Percentiles rank a stretch among this genome's conserved stretches.
Conservation (phyloP, 2,113 vertebrate species). For the Dicrurus megarhynchus region DNA sequence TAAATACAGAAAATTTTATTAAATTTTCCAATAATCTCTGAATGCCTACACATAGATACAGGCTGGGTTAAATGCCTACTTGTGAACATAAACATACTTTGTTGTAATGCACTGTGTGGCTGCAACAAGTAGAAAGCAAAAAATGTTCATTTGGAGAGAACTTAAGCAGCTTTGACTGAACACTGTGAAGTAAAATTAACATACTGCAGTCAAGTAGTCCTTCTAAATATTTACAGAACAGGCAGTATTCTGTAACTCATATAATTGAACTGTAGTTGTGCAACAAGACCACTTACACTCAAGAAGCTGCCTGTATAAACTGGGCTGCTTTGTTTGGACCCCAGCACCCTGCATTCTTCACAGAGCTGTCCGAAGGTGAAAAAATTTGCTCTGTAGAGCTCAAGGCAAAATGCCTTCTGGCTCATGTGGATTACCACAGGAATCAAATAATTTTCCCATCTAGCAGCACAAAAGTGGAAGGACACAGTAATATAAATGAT, state of each 20-base stretch:
- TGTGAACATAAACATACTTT: neutral
- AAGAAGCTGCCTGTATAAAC: neutral
- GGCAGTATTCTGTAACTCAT: neutral
- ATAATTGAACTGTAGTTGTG: neutral
- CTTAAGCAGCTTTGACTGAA: neutral
- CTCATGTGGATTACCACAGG: neutral
- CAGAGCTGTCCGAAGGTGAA: neutral
- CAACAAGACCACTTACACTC: neutral
- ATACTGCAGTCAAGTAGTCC: neutral
- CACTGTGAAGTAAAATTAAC: neutral
- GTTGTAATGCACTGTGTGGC: neutral
- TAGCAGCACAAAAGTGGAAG: neutral
- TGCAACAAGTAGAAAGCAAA: neutral
- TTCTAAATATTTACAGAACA: neutral
- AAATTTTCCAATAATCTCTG: neutral
- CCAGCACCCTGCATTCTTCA: neutral
- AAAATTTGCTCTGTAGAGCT: neutral
- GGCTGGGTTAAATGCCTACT: neutral
- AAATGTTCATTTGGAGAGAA: neutral
- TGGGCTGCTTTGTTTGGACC: neutral
- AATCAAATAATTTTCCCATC: neutral
- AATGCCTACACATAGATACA: neutral
- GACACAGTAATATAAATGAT: neutral
- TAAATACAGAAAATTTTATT: neutral
- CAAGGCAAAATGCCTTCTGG: neutral